These are phyloP conservation scores for Ptychadena robeensis DNA, from an alignment of 2,797 vertebrate genomes.

Conservation along the genomic window DNA sequence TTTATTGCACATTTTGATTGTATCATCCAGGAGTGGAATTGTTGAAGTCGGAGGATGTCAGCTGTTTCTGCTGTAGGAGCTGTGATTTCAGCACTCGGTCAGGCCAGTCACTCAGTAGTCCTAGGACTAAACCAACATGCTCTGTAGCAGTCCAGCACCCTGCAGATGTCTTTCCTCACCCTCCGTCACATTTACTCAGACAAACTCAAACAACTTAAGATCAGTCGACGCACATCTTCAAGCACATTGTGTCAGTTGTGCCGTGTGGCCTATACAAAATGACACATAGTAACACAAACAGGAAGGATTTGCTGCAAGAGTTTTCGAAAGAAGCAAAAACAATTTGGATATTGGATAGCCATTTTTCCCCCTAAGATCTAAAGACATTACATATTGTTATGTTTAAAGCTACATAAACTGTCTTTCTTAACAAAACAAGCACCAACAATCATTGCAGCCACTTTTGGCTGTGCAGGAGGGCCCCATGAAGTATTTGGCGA, in stretches of 20 bases:
- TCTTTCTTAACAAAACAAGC: conserved; percentile 19
- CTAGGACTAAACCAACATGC: not conserved
- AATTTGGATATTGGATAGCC: conserved; percentile 8
- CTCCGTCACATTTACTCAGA: not conserved
- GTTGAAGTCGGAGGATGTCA: not conserved
- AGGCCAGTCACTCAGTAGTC: not conserved
- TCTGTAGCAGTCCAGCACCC: not conserved
- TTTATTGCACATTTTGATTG: not conserved
- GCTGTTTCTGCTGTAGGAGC: not conserved
- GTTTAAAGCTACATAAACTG: not conserved
- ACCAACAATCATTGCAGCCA: not conserved
- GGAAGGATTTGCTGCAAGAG: conserved; percentile 15
- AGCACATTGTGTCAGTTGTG: not conserved
- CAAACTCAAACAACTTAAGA: conserved; percentile 31
- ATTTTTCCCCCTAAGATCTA: not conserved
- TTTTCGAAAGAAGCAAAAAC: not conserved
- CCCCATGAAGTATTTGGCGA: conserved; percentile 9
- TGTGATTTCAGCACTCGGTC: not conserved
- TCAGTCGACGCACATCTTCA: conserved; percentile 11
- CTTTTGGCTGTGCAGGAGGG: not conserved
- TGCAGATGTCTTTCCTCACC: conserved; percentile 32
- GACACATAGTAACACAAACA: conserved; percentile 25
- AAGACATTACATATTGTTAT: not conserved
- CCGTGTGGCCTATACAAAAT: not conserved
- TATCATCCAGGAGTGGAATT: not conserved